Conservation (phyloP, 37 sponge, comb jelly and placozoan species). For the Cliona cf. orientalis region DNA sequence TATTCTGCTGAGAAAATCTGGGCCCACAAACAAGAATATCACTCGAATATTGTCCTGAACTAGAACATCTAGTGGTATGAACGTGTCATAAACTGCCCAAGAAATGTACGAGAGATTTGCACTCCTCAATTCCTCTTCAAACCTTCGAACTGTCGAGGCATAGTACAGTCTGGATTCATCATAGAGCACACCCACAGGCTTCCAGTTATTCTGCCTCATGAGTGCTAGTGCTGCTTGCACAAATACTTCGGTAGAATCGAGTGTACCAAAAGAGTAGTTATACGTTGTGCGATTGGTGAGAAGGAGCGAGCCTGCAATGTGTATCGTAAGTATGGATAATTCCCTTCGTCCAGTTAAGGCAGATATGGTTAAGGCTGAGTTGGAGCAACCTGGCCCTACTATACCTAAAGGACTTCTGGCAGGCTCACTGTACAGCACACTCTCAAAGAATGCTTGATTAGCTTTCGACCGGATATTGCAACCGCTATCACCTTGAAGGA, state of each 20-base stretch:
- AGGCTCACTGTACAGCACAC: not conserved
- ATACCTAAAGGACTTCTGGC: not conserved
- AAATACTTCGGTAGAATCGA: not conserved
- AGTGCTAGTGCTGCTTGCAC: not conserved
- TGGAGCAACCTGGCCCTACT: constrained; percentile 35
- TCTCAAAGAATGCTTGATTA: not conserved
- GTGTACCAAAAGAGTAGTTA: constrained; percentile 18
- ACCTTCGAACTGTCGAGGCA: not conserved
- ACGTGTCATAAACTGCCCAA: not conserved
- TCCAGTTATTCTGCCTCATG: constrained; percentile 9
- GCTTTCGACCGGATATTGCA: constrained; percentile 9
- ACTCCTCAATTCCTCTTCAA: not conserved
- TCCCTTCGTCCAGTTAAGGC: not conserved
- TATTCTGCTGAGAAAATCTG: not conserved
- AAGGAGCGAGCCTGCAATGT: constrained; percentile 1
- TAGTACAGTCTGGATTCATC: not conserved
- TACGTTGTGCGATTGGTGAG: not conserved
- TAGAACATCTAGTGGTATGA: not conserved
- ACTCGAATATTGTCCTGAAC: not conserved
- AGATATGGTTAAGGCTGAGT: not conserved
- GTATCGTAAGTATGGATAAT: not conserved
- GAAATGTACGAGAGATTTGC: not conserved
- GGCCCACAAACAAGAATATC: not conserved
- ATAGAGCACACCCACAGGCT: not conserved
- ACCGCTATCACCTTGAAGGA: constrained; percentile 8